Conservation (phyloP, 2,113 vertebrate species). For the Varanus salvator region DNA sequence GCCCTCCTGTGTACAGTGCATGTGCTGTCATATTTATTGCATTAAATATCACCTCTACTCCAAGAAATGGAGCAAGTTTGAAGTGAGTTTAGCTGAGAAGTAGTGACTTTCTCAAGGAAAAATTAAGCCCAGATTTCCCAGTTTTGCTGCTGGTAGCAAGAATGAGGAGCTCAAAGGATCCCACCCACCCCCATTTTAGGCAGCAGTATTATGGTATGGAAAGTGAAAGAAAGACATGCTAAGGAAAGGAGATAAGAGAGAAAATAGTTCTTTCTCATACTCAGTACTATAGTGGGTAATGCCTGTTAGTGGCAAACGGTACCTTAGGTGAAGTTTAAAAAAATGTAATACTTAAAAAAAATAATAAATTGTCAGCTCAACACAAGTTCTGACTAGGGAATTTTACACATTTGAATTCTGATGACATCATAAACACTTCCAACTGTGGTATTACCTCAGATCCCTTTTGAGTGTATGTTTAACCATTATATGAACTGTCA, state of each 20-base stretch:
- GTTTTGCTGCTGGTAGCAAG: not conserved
- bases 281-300: not conserved
- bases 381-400: not conserved
- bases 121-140: not conserved
- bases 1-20: not conserved
- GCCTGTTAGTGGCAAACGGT: not conserved
- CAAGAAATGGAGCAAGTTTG: not conserved
- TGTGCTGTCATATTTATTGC: not conserved
- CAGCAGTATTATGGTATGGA: not conserved
- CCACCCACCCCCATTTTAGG: not conserved
- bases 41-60: not conserved
- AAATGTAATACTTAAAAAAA: not conserved
- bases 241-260: not conserved
- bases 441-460: not conserved
- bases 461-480: not conserved
- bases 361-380: not conserved
- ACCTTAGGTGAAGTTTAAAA: not conserved
- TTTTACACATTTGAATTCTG: constrained; percentile 5
- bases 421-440: constrained; percentile 30
- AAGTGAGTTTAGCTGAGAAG: not conserved
- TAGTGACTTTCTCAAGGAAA: not conserved
- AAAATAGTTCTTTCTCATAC: not conserved
- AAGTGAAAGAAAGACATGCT: not conserved
- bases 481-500: not conserved
- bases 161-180: not conserved